Evolutionary conservation across 2,888 invertebrate genomes (phyloP).

Genomic region (Melanostoma scalare): DNA sequence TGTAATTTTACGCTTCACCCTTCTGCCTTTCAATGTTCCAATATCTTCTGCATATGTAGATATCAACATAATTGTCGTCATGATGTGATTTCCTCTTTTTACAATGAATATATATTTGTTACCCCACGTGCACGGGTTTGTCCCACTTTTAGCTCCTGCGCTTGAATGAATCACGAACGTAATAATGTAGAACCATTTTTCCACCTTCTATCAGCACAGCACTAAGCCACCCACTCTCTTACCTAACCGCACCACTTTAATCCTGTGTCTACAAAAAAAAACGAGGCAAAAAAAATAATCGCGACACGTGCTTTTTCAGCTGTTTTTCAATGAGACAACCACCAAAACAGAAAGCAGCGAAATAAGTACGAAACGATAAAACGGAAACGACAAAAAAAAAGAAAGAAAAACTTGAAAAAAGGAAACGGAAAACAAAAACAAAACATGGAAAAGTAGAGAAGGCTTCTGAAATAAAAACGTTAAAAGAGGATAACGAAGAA

Average conservation of each 20-base stretch:
- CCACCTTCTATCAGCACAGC: constrained; percentile 4
- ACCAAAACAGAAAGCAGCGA: constrained; percentile 64
- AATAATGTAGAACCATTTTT: constrained; percentile 28
- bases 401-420: constrained; percentile 5
- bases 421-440: constrained; percentile 50
- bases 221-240: constrained; percentile 8
- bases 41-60: background rate
- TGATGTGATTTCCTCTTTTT: constrained; percentile 47
- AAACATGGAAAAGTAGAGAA: constrained; percentile 32
- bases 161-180: constrained; percentile 58
- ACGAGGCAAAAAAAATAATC: constrained; percentile 32
- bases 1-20: constrained; percentile 22
- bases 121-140: constrained; percentile 1
- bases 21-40: background rate
- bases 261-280: constrained; percentile 59
- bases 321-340: constrained; percentile 68
- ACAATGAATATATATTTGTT: constrained; percentile 27
- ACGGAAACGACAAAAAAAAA: constrained; percentile 22
- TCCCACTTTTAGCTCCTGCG: constrained; percentile 46
- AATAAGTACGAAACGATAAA: constrained; percentile 17
- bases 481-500: constrained; percentile 38
- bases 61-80: constrained; percentile 44
- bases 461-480: constrained; percentile 12
- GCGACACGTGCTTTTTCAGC: constrained; percentile 73
- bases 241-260: constrained; percentile 60